Conservation (phyloP, 2,888 invertebrate genomes). For the Congeria kusceri region DNA sequence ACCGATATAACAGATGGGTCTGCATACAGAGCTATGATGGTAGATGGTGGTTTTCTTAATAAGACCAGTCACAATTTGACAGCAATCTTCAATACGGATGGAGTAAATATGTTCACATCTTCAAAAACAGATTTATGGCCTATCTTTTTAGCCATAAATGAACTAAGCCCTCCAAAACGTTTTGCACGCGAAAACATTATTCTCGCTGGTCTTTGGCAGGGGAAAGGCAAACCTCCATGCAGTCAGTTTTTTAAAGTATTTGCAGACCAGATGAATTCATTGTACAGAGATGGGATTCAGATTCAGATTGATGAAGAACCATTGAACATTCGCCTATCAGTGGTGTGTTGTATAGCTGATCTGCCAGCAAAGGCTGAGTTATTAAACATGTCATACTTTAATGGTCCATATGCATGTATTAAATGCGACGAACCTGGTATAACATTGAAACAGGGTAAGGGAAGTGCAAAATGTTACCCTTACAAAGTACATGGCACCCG, state of each 20-base stretch:
- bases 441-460: slow-evolving; percentile 41
- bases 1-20: slow-evolving; percentile 44
- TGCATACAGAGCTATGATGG: slow-evolving; percentile 12
- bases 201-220: slow-evolving; percentile 53
- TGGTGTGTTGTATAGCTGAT: slow-evolving; percentile 41
- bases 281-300: slow-evolving; percentile 46
- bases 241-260: slow-evolving; percentile 25
- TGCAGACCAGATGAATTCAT: slow-evolving; percentile 23
- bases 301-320: slow-evolving; percentile 22
- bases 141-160: slow-evolving; percentile 53
- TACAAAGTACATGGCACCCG: slow-evolving; percentile 4
- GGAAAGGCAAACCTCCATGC: slow-evolving; percentile 55
- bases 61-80: slow-evolving; percentile 16
- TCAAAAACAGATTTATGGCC: slow-evolving; percentile 55
- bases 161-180: slow-evolving; percentile 27
- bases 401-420: too few relatives aligned
- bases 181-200: slow-evolving; percentile 49
- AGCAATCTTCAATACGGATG: slow-evolving; percentile 47
- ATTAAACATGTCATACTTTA: too few relatives aligned
- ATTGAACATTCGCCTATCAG: slow-evolving; percentile 34
- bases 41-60: slow-evolving; percentile 17
- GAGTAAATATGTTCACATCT: slow-evolving; percentile 34
- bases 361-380: too few relatives aligned
- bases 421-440: slow-evolving; percentile 51
- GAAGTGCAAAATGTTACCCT: slow-evolving; percentile 36